Base-by-base conservation (phyloP, 2,888 invertebrate genomes). In the Trissoscelio sp. region DNA sequence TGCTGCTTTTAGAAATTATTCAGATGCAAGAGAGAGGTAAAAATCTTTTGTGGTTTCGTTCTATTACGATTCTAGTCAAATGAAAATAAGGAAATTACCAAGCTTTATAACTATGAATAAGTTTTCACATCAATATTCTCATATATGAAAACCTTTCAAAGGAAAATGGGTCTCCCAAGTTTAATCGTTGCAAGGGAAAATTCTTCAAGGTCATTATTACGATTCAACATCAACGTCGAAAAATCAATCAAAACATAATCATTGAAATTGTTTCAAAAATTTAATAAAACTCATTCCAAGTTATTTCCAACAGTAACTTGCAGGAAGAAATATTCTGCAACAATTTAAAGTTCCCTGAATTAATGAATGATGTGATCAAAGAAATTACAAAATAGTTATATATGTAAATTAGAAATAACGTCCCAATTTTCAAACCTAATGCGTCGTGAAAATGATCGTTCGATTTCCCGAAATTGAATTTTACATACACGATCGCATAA, bases 1-100 rank as follows among this genome's bases (percentile, higher is more conserved):
- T 53, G 34, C 34, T 44, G 51, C 60, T 69, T 69, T 55, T 69
- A 69, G 12, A 24, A 57, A 66, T 64, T 34, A 57, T 73, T 74
- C 53, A 42, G 57, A 39, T 11, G 48, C 57, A 70, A 57, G 34
- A 34, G 37, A 37, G 11, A 14, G 24, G 44, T 12, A 64, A 64
- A 51, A 62, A 72, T 42, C 20, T 53, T 69, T 67, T 60, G 60
- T 60, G 60, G 53, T 53, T 60, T 53, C 51, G 12, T 12, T 39
- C 53, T 55, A 55, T 44, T 62, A 42, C 73, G 34, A 44, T 64
- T 64, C 44, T 64, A 64, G 57, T 74, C 20, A 37, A 74, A 74
- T 64, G 46, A 74, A 74, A 64, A 64, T 64, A 57, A 64, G 55
- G 51, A 62, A 62, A 62, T 53, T 62, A 31, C 62, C 60, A 60